Percentiles rank a stretch among this genome's conserved stretches.
Conservation (phyloP, 2,113 vertebrate genomes). For the Loxodonta africana region DNA sequence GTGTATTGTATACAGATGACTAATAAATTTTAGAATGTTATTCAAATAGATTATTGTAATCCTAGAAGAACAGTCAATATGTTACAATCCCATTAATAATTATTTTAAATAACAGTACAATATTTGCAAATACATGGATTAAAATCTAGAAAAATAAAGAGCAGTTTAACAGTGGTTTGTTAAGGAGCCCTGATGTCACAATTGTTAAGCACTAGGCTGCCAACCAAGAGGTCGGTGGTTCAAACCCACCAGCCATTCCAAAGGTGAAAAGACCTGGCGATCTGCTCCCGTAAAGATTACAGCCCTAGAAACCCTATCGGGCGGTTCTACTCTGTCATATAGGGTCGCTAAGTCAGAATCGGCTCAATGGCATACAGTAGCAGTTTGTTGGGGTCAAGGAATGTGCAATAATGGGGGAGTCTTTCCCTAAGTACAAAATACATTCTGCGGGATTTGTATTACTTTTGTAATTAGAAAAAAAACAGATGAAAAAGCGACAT, state of each 20-base stretch:
- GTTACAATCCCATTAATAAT: neutral
- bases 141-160: slow-evolving; percentile 19
- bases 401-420: neutral
- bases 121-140: neutral
- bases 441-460: neutral
- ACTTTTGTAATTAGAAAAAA: neutral
- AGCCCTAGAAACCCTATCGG: too few species aligned
- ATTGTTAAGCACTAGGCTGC: too few species aligned
- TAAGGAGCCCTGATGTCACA: too few species aligned
- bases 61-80: neutral
- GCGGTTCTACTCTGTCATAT: too few species aligned
- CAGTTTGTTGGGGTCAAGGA: neutral
- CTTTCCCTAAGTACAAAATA: slow-evolving; percentile 1
- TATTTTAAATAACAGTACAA: neutral
- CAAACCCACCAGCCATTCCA: too few species aligned
- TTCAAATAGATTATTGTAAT: neutral
- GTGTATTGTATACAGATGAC: neutral
- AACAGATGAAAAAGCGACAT: neutral
- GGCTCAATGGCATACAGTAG: too few species aligned
- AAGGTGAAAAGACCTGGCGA: too few species aligned
- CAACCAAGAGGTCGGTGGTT: too few species aligned
- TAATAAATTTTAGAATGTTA: neutral
- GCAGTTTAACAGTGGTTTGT: neutral
- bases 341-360: too few species aligned
- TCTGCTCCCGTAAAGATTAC: too few species aligned